phyloP scores from a whole-genome alignment of 1,140 invertebrate species.

The Helicoverpa zea region DNA sequence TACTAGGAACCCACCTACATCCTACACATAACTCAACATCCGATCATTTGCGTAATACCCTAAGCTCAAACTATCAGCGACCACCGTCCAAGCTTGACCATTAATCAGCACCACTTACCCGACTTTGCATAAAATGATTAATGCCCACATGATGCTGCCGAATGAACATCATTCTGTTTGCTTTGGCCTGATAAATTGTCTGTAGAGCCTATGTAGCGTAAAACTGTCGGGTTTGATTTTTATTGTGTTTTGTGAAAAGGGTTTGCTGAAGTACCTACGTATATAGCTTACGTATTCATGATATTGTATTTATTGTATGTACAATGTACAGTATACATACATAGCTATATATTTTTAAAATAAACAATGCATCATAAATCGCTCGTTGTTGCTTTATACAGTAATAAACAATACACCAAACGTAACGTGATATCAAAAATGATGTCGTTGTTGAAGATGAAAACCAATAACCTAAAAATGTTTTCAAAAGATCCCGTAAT shows the following conservation, averaged over 20 bases:
- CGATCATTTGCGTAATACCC: slow-evolving; percentile 13
- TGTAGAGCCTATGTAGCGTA: background rate
- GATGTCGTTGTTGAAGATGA: too few relatives aligned
- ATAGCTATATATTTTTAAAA: too few relatives aligned
- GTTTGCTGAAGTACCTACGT: background rate
- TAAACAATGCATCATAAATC: too few relatives aligned
- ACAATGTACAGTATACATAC: too few relatives aligned
- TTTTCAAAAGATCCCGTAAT: too few relatives aligned
- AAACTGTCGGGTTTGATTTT: slow-evolving; percentile 8
- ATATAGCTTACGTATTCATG: too few relatives aligned
- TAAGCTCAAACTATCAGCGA: slow-evolving; percentile 56
- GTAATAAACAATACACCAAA: too few relatives aligned
- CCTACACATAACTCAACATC: background rate
- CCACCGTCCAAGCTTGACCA: slow-evolving; percentile 70
- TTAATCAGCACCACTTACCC: slow-evolving; percentile 83
- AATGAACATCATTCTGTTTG: slow-evolving; percentile 70
- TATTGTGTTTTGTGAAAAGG: slow-evolving; percentile 14
- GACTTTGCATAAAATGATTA: slow-evolving; percentile 86
- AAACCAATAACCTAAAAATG: background rate
- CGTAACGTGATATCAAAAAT: too few relatives aligned
- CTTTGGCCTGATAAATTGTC: slow-evolving; percentile 53
- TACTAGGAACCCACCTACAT: background rate
- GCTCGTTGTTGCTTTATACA: too few relatives aligned
- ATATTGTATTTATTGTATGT: too few relatives aligned
- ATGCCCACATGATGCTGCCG: slow-evolving; percentile 72